Evolutionary conservation across 2,888 invertebrate species (phyloP).

Genomic region (Thera obeliscata): DNA sequence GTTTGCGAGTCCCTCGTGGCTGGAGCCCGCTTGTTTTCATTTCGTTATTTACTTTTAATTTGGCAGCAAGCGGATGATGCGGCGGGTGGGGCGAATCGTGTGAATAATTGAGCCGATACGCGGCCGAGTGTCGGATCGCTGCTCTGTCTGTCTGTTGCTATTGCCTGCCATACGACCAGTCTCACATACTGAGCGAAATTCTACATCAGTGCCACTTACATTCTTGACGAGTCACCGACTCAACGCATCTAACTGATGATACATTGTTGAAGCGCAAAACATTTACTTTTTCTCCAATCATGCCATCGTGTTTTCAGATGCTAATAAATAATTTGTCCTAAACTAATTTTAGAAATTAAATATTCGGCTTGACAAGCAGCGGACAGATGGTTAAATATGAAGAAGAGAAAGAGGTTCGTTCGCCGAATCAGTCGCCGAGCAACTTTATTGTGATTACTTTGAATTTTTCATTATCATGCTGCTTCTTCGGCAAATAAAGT

Average conservation of each 20-base stretch:
- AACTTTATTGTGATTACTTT: slow-evolving; percentile 33
- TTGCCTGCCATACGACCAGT: slow-evolving; percentile 22
- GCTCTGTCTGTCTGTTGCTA: slow-evolving; percentile 48
- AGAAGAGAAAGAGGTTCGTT: background rate
- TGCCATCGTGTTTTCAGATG: no score
- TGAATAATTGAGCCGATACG: slow-evolving; percentile 79
- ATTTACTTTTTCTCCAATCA: no score
- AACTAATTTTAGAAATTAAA: background rate
- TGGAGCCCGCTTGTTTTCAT: slow-evolving; percentile 79
- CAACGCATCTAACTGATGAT: background rate
- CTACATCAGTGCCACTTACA: background rate
- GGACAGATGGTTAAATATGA: background rate
- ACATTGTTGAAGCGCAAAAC: background rate
- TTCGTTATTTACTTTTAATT: slow-evolving; percentile 85
- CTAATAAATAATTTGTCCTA: no score
- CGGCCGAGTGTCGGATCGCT: slow-evolving; percentile 57
- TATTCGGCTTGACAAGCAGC: background rate
- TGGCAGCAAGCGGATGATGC: slow-evolving; percentile 83
- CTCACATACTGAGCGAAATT: slow-evolving; percentile 16
- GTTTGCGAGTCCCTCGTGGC: slow-evolving; percentile 82
- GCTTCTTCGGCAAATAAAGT: slow-evolving; percentile 34
- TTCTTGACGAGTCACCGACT: background rate
- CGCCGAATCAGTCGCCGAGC: slow-evolving; percentile 10
- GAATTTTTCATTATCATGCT: slow-evolving; percentile 33
- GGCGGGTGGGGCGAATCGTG: slow-evolving; percentile 69